Base-by-base conservation (phyloP, 2,888 invertebrate genomes). In the Xestia c-nigrum region DNA sequence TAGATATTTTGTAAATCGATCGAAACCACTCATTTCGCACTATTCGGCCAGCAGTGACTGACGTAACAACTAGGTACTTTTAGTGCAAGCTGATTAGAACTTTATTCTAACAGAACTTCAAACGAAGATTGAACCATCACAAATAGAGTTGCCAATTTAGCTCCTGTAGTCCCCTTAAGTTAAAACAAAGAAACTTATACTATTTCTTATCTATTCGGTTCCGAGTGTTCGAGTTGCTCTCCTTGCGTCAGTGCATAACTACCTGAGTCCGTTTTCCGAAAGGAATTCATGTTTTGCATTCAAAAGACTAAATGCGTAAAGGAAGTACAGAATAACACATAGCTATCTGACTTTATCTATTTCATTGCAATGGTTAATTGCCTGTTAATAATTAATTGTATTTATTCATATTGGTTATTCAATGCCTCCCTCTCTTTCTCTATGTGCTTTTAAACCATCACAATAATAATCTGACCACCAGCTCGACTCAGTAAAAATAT, bases 221-320 rank as follows among this genome's bases (percentile, higher is more conserved):
- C 24, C 16, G 31, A 84, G 81, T 78, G 40, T 46, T 21, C 14
- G 24, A 85, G 78, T 79, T 47, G 85, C 43, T 84, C 79, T 84
- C 82, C 79, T 85, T 85, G 81, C 52, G 21, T 72, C 68, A 52
- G 61, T 69, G 46, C 46, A 14, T 31, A 65, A 16, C 31, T 61
- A 19, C 12, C 31, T 73, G 57, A 71, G 46, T 72, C 64, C 24
- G 12, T 81, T 76, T 76, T 61, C 71, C 57, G 59, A 74, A 59
- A 66, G 81, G 65, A 63, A 72, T 61, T 73, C 66, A 75, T 72
- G 75, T 68, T 74, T 81, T 74, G 63, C 81, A 84, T 84, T 71
- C 63, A 72, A 71, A 52, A 47, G 38, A 80, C 72, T 81, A 84
- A 77, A 77, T 71, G 50, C 52, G 72, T 77, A 31, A n/a, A 84